Percentiles rank a stretch among this genome's conserved stretches.
These are phyloP conservation scores for Calosoma granatense DNA, from an alignment of 1,140 invertebrate genomes.

Conservation along the genomic window DNA sequence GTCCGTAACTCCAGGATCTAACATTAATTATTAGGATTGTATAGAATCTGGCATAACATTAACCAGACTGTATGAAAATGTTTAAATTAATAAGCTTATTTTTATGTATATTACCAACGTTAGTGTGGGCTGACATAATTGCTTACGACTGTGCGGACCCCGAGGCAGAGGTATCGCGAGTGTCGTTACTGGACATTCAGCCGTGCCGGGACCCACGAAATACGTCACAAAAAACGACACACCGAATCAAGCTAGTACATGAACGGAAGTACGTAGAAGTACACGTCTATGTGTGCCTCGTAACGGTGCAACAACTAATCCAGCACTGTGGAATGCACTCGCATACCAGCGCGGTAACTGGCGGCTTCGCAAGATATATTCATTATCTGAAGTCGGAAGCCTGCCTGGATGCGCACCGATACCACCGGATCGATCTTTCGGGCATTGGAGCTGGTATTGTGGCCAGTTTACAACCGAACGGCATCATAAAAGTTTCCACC, in stretches of 20 bases:
- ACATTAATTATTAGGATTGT: neutral
- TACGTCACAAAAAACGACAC: neutral
- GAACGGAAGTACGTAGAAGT: neutral
- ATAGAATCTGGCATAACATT: neutral
- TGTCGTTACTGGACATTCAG: neutral
- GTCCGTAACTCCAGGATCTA: neutral
- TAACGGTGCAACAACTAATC: neutral
- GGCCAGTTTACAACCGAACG: too few species aligned
- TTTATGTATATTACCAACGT: neutral
- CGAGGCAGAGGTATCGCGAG: neutral
- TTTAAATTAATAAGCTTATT: neutral
- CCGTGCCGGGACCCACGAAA: neutral
- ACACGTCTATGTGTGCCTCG: neutral
- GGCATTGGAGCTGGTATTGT: neutral
- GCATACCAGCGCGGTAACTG: neutral
- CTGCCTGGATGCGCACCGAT: neutral
- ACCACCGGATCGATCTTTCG: neutral
- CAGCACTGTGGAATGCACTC: neutral
- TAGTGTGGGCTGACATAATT: neutral
- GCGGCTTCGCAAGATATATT: neutral
- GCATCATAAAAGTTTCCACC: too few species aligned
- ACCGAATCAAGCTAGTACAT: neutral
- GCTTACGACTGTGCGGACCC: neutral
- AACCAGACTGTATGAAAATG: neutral
- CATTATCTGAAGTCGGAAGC: neutral